Evolutionary conservation across 2,888 invertebrate species (phyloP), one percentile per base, ranked within the genome.

Genomic region (Isotomurus palustris): DNA sequence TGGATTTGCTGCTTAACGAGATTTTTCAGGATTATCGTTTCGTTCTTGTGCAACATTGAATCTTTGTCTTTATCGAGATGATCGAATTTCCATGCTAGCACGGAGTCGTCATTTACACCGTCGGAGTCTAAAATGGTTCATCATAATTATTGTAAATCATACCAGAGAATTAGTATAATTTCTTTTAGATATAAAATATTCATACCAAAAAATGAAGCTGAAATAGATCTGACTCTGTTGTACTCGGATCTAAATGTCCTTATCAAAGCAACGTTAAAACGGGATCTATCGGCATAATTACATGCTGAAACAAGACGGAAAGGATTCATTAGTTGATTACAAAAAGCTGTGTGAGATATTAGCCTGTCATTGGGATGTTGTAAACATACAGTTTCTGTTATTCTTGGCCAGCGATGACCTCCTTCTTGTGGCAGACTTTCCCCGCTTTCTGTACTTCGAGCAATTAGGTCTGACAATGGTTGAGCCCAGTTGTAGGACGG

Each of bases 1-100:
- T 87, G 87, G 53, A 93, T 89, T 61, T 88, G 86, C 78, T 91
- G 90, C 76, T 87, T 90, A 49, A 92, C 87, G 49, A 91, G 82
- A 70, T 86, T 81, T 68, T 87, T 82, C 29, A 95, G 78, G 66
- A 87, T 87, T 63, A 86, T 82, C 73, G 91, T 89, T 75, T 95
- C 95, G 43, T 83, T 82, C 72, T 85, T 85, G 74, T 88, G 87
- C 71, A 95, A 78, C 55, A 82, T 78, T 49, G 84, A 83, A 76
- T 92, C 90, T 47, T 80, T 80, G 76, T 95, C 87, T 62, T 79
- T 78, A 76, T 96, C 95, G 71, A 95, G 80, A 62, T 84, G 83
- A 24, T 81, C 78, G 75, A 95, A 96, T 76, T 95, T 94, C 95
- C 95, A 96, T 66, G 63, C 51, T 32, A 71, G 60, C 24, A 71